These are phyloP conservation scores for Echinarachnius parma DNA, from an alignment of 53 echinoderm and acorn worm genomes.

Conservation along the genomic window DNA sequence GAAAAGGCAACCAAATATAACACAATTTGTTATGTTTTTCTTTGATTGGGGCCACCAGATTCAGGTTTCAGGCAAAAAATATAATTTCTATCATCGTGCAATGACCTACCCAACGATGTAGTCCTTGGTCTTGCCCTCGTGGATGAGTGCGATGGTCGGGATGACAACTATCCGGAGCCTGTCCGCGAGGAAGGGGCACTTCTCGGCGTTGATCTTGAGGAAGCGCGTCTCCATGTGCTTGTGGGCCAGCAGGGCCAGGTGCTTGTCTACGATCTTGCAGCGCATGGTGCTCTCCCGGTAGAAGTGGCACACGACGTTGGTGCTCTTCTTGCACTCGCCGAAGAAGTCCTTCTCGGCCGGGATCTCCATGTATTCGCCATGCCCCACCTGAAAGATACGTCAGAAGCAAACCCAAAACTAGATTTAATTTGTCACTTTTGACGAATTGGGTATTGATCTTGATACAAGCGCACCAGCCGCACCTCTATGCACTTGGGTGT, in stretches of 20 bases:
- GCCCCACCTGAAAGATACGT: conserved; percentile 53
- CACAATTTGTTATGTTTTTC: no score
- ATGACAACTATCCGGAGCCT: conserved; percentile 71
- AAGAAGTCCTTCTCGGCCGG: conserved; percentile 97
- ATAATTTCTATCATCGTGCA: background rate
- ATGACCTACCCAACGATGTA: conserved; percentile 87
- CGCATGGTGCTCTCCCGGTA: conserved; percentile 87
- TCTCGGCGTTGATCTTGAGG: conserved; percentile 93
- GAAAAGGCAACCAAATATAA: no score
- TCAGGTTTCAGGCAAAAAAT: no score
- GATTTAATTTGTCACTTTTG: no score
- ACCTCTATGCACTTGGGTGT: no score
- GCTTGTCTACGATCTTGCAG: conserved; percentile 92
- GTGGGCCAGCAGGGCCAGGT: conserved; percentile 60
- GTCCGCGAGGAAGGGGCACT: conserved; percentile 88
- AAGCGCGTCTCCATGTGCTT: conserved; percentile 96
- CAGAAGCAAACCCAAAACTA: no score
- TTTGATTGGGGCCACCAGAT: no score
- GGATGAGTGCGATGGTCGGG: conserved; percentile 89
- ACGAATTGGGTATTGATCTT: no score
- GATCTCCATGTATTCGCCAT: conserved; percentile 86
- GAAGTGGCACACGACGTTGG: conserved; percentile 85
- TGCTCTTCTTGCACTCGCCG: conserved; percentile 92
- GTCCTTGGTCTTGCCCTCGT: conserved; percentile 85
- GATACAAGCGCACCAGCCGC: no score